Base-by-base conservation (phyloP, 92 coral and sea anemone species). In the Siderastrea radians region DNA sequence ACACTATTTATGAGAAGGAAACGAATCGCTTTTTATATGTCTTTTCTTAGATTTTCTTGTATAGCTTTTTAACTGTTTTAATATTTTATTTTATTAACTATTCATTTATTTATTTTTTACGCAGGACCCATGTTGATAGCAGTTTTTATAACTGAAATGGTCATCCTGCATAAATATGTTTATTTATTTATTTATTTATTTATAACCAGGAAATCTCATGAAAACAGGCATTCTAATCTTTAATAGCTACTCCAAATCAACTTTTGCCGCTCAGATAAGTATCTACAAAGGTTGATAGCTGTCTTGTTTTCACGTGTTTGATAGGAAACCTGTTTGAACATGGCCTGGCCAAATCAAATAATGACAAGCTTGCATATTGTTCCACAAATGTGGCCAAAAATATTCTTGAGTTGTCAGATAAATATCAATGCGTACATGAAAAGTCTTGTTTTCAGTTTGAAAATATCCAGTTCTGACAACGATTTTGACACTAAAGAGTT, bases 381-480 rank as follows among this genome's bases (percentile, higher is more conserved):
- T 68, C 11, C 65, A 17, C 19, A 68, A 60, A 53, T 3, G 44
- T 55, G 68, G 45, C 19, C 49, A 77, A 59, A 6, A 59, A 57
- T 68, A 59, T 43, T 26, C 38, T 26, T 26, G 38, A 26, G 38
- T 26, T 26, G 38, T 26, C 38, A 26, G 38, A 26, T 26, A 26
- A 26, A 26, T 53, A 53, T 53, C 57, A 9, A 53, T 53, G 51
- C 51, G 58, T 2, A 19, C 68, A 15, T 38, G 78, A 70, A 82
- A 82, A 62, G 1, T 71, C 78, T 57, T 70, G 77, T 70, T 82
- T 82, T 57, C 57, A 26, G 38, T 69, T 46, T 16, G 58, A 57
- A 47, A 82, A 70, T 47, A 82, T 82, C n/a, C 52, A 7, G 51
- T 15, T 43, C 2, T 14, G 50, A 17, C 19, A 8, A 68, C 78